Percentiles rank a stretch among this genome's conserved stretches.
Evolutionary conservation across 2,797 vertebrate species (phyloP).

Genomic region (Esox lucius): DNA sequence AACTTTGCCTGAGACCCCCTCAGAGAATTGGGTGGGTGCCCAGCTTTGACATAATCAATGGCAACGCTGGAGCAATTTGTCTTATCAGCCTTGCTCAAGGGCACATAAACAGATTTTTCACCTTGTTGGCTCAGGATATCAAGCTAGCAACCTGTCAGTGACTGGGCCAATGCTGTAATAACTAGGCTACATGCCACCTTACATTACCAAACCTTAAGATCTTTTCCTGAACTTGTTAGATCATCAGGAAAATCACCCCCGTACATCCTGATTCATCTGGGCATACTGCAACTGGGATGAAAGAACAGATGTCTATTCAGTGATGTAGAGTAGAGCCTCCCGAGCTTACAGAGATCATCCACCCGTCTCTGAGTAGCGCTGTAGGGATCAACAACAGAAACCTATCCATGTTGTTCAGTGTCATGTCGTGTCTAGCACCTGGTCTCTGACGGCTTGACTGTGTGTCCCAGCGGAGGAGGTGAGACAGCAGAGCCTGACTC

Average conservation of each 20-base stretch:
- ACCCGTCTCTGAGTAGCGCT: neutral
- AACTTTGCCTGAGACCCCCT: neutral
- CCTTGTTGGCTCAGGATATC: too few relatives aligned
- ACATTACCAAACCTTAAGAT: neutral
- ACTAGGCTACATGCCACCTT: too few relatives aligned
- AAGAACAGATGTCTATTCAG: neutral
- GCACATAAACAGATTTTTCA: too few relatives aligned
- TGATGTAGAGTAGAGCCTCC: neutral
- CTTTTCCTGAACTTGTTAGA: neutral
- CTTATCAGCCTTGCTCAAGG: too few relatives aligned
- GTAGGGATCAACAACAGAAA: constrained; percentile 4
- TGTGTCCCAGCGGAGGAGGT: constrained; percentile 53
- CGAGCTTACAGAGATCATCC: neutral
- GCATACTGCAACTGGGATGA: neutral
- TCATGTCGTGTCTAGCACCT: constrained; percentile 6
- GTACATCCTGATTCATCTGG: neutral
- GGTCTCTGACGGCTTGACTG: neutral
- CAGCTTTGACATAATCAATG: too few relatives aligned
- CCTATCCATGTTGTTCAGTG: neutral
- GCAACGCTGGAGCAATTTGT: too few relatives aligned
- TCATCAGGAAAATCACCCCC: neutral
- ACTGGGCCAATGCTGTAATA: too few relatives aligned
- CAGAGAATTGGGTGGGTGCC: too few relatives aligned
- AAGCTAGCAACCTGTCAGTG: too few relatives aligned
- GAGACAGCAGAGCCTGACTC: constrained; percentile 33